phyloP scores from a whole-genome alignment of 1,140 invertebrate species.

The Protaetia brevitarsis region DNA sequence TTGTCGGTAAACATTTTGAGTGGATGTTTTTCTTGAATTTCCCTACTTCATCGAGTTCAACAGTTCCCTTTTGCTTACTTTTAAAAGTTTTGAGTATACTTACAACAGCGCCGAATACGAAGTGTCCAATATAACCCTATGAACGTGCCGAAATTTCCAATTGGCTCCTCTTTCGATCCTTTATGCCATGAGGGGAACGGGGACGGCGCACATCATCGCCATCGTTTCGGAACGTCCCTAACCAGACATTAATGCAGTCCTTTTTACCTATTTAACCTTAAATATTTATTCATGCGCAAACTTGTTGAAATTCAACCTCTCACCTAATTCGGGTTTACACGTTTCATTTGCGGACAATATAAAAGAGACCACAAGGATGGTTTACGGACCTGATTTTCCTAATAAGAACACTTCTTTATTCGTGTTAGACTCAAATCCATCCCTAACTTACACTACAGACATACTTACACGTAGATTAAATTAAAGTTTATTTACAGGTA shows the following conservation, averaged over 20 bases:
- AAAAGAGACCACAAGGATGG: background rate
- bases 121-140: conserved; percentile 24
- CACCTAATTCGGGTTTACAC: background rate
- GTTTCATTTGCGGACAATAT: background rate
- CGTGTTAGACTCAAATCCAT: too few relatives aligned
- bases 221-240: background rate
- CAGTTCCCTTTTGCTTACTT: conserved; percentile 24
- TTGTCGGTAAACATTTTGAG: conserved; percentile 19
- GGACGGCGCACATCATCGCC: too few relatives aligned
- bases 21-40: conserved; percentile 25
- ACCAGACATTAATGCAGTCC: background rate
- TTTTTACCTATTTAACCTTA: conserved; percentile 13
- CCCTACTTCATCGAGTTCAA: conserved; percentile 22
- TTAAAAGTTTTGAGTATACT: conserved; percentile 24
- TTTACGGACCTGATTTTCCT: too few relatives aligned
- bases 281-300: background rate
- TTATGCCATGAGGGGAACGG: background rate
- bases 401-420: too few relatives aligned
- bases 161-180: background rate
- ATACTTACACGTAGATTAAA: too few relatives aligned
- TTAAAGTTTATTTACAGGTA: too few relatives aligned
- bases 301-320: background rate
- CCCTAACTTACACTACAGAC: too few relatives aligned
- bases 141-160: conserved; percentile 14
- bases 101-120: conserved; percentile 20